Evolutionary conservation across 2,113 vertebrate genomes (phyloP).

Genomic region (Cyanoramphus novaezelandiae): DNA sequence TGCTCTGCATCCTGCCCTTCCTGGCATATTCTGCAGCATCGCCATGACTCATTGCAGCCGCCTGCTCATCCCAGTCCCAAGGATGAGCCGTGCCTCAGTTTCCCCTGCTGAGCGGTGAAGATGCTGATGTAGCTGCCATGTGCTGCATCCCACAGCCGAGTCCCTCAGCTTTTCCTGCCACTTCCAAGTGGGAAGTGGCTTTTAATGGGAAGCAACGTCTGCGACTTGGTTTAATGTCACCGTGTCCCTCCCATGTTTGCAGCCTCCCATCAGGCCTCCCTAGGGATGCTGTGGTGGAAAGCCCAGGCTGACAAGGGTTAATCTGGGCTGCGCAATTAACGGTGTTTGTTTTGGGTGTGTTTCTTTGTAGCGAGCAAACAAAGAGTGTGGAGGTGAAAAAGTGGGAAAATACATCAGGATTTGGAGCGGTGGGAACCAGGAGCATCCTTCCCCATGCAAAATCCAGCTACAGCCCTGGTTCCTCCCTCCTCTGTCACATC

Average conservation of each 20-base stretch:
- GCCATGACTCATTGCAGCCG: fast-evolving
- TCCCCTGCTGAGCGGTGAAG: not conserved
- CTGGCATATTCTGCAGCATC: not conserved
- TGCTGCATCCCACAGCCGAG: not conserved
- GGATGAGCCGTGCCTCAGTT: conserved; percentile 28
- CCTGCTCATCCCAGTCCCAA: not conserved
- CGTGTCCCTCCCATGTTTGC: not conserved
- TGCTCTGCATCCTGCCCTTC: not conserved
- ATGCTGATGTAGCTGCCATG: not conserved
- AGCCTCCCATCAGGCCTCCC: not conserved
- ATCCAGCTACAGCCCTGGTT: not conserved
- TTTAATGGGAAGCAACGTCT: fast-evolving
- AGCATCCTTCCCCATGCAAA: not conserved
- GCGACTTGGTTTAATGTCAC: not conserved
- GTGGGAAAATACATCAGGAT: not conserved
- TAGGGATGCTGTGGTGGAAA: not conserved
- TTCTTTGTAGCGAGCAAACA: not conserved
- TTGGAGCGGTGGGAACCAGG: not conserved
- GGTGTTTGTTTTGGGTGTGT: not conserved
- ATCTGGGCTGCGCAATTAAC: not conserved
- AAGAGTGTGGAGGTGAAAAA: not conserved
- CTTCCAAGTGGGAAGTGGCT: not conserved
- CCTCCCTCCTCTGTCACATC: not conserved
- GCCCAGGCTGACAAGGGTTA: not conserved
- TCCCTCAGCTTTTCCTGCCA: not conserved